Conservation (phyloP, 2,113 vertebrate species). For the Natator depressus region DNA sequence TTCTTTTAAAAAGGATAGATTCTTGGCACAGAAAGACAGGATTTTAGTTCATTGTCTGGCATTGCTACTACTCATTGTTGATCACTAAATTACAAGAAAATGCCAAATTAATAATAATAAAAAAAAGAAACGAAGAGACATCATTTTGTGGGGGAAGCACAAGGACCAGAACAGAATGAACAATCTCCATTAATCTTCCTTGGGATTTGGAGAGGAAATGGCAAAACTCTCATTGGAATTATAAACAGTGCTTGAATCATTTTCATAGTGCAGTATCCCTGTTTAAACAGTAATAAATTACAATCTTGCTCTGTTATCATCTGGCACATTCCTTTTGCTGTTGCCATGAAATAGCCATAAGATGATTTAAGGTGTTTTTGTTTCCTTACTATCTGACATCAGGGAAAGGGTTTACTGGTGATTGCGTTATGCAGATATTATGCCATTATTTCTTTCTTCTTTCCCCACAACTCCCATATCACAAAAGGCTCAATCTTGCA, state of each 20-base stretch:
- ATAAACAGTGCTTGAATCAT: slow-evolving; percentile 3
- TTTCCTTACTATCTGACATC: background rate
- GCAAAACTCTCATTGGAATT: background rate
- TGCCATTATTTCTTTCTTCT: background rate
- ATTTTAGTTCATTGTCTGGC: background rate
- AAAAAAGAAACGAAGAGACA: background rate
- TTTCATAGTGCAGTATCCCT: background rate
- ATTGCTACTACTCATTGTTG: background rate
- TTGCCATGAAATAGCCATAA: background rate
- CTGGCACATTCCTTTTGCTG: background rate
- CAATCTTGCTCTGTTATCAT: background rate
- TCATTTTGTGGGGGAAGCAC: background rate
- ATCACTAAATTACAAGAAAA: background rate
- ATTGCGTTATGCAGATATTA: background rate
- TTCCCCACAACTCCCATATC: too few species aligned
- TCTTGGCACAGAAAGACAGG: background rate
- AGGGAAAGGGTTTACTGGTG: background rate
- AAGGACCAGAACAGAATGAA: background rate
- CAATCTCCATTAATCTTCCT: background rate
- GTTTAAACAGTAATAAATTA: slow-evolving; percentile 1
- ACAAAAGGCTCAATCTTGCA: background rate
- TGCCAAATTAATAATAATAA: background rate
- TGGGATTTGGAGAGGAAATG: background rate
- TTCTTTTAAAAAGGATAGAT: background rate
- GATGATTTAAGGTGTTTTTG: background rate